Base-by-base conservation (phyloP, 2,888 invertebrate species). In the Sclerodermus sp. region DNA sequence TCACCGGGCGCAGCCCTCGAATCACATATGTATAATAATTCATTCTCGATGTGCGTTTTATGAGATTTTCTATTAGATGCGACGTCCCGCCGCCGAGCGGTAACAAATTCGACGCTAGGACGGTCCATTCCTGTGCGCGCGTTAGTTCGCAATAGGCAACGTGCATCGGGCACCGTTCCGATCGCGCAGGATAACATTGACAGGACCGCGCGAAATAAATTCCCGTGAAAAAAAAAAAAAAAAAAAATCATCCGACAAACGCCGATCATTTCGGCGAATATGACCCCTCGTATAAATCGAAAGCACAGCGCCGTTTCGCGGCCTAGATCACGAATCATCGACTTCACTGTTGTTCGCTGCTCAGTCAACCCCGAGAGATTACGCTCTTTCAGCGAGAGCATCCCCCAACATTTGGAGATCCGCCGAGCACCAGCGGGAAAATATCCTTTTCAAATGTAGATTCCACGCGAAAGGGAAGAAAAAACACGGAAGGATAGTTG, bases 1-100 rank as follows among this genome's bases (percentile, higher is more conserved):
- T 73, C 73, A 73, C 55, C 48, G 65, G 53, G 55, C 15, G 37
- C 53, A 41, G 42, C 40, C 48, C 56, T 45, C 53, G 58, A 60
- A 63, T 65, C 69, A 59, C 63, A 60, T 62, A 64, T 62, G 64
- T 60, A 62, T 61, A 65, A 66, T 67, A 67, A 67, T 68, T 68
- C 67, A 68, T 68, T 60, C 23, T 32, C 62, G 60, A 62, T 66
- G 57, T 54, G 55, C 58, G 58, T 67, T 68, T 66, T 65, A 68
- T 62, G 68, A 64, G 68, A 64, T 64, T 59, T 64, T 64, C 63
- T 64, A 64, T 64, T 64, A 64, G 63, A 64, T 57, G 64, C 59
- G 59, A 47, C 50, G 14, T 45, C 15, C 45, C 47, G 4, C 51
- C 34, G n/a, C 37, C 32, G 37, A 23, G 45, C 59, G 62, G 59